These are phyloP conservation scores for Daktulosphaira vitifoliae DNA, from an alignment of 1,140 invertebrate genomes.

Conservation along the genomic window DNA sequence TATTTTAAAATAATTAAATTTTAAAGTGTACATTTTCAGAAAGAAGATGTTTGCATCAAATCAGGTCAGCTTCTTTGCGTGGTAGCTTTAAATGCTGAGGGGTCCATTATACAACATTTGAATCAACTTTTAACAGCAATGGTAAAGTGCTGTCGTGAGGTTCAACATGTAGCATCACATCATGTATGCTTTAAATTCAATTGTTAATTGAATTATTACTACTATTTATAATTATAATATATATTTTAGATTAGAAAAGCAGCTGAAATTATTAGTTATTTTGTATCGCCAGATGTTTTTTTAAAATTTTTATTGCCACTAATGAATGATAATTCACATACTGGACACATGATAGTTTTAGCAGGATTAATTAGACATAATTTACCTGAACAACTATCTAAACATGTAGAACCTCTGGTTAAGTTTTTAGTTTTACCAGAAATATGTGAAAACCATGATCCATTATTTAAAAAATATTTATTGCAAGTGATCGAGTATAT, in stretches of 20 bases:
- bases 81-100: slow-evolving; percentile 59
- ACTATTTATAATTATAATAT: background rate
- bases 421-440: slow-evolving; percentile 8
- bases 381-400: background rate
- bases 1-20: background rate
- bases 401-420: background rate
- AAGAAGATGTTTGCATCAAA: slow-evolving; percentile 57
- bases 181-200: slow-evolving; percentile 47
- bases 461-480: slow-evolving; percentile 26
- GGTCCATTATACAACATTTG: slow-evolving; percentile 58
- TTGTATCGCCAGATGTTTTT: slow-evolving; percentile 53
- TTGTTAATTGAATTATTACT: too few relatives aligned
- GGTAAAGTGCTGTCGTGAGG: slow-evolving; percentile 49
- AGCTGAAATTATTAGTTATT: slow-evolving; percentile 62
- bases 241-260: slow-evolving; percentile 47
- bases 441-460: slow-evolving; percentile 25
- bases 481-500: slow-evolving; percentile 22
- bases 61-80: slow-evolving; percentile 62
- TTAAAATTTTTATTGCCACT: slow-evolving; percentile 51
- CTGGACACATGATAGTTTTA: slow-evolving; percentile 48
- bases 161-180: slow-evolving; percentile 52
- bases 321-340: slow-evolving; percentile 46
- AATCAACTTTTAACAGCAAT: slow-evolving; percentile 50
- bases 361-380: slow-evolving; percentile 45
- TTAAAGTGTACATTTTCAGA: slow-evolving; percentile 34